Percentiles rank a stretch among this genome's conserved stretches.
These are phyloP conservation scores for Phania funesta DNA, from an alignment of 2,888 invertebrate genomes.

Conservation along the genomic window DNA sequence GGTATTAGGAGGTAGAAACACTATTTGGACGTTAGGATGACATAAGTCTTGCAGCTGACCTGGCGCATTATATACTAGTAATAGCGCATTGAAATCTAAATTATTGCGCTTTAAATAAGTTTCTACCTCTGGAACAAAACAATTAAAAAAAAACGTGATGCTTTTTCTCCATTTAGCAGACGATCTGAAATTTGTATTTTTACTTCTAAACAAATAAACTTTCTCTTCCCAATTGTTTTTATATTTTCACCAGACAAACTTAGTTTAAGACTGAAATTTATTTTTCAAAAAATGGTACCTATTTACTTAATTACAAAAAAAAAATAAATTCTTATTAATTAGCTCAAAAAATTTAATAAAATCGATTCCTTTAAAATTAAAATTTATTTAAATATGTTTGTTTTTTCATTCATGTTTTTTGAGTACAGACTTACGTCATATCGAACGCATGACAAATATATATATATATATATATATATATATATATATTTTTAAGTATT, in stretches of 20 bases:
- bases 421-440: too few relatives aligned
- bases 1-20: conserved; percentile 3
- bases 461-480: too few relatives aligned
- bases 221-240: not conserved
- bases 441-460: too few relatives aligned
- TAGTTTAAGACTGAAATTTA: not conserved
- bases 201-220: conserved; percentile 19
- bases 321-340: conserved; percentile 2
- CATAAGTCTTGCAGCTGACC: conserved; percentile 10
- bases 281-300: not conserved
- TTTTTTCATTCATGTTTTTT: too few relatives aligned
- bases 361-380: conserved; percentile 1
- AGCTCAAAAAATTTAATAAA: conserved; percentile 1
- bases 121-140: not conserved
- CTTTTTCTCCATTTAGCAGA: conserved; percentile 1
- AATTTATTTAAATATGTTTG: not conserved
- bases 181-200: conserved; percentile 13
- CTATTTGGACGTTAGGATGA: conserved; percentile 6
- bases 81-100: conserved; percentile 8
- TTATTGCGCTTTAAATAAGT: conserved; percentile 15
- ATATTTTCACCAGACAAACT: not conserved
- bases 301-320: not conserved
- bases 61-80: conserved; percentile 9
- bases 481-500: too few relatives aligned
- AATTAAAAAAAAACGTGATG: conserved; percentile 7